Evolutionary conservation across 1,140 invertebrate genomes (phyloP), one percentile per base, ranked within the genome.

Genomic region (Lasioglossum albipes): DNA sequence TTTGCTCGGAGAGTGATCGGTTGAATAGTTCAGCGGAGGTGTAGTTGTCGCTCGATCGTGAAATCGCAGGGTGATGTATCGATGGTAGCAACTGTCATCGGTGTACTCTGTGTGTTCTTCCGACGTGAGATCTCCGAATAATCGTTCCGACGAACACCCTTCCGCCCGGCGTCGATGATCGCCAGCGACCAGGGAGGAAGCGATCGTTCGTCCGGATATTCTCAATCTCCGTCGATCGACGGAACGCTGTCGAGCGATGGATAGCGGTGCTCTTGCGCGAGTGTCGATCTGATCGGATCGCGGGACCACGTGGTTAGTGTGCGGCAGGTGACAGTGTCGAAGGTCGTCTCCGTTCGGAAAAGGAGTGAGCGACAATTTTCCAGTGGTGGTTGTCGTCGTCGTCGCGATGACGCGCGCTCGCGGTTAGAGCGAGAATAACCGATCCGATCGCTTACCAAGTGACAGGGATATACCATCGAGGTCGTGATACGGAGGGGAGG

Each of bases 271-370:
- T 54, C 52, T 49, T 49, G 16, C 18, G 6, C 7, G 18, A 7
- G 27, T 57, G 59, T 20, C 45, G 66, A n/a, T 74, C 41, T 57
- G 20, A 66, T 27, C 20, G 7, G 4, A 18, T 52, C 31, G 27
- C 27, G 13, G 41, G 36, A 31, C 70, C 77, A 79, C 77, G 66
- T 68, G 66, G 77, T 79, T 42, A 36, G 77, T 79, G 61, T 9
- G 18, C 12, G 6, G 45, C 36, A 49, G 16, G 69, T 27, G 65
- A 76, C 42, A 49, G 45, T 49, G 45, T 49, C 2, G 0, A 49
- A 10, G 9, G 10, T 3, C 45, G 10, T 13, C 7, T 45, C 42
- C 12, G 45, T 45, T 27, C 27, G 27, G 27, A 1, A 27, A 27
- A 27, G 27, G 27, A 27, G 27, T 27, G 27, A 27, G 0, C 27